Evolutionary conservation across 2,797 vertebrate genomes (phyloP).

Genomic region (Chaetophractus vellerosus): DNA sequence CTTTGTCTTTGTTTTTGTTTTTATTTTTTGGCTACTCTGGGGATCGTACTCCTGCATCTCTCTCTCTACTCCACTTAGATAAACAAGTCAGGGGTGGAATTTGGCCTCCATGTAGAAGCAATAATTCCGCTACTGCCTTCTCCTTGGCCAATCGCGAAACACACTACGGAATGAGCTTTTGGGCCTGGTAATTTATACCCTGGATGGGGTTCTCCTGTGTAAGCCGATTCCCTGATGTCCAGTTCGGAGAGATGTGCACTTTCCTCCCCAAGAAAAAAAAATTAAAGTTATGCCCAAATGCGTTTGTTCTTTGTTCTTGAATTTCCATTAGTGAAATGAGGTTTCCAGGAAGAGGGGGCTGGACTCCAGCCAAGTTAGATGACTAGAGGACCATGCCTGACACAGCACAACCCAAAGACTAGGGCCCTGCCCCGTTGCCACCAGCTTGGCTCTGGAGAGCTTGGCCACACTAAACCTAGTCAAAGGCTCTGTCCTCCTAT

Average conservation of each 20-base stretch:
- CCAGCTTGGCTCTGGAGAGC: neutral
- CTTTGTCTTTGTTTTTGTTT: neutral
- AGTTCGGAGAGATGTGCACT: neutral
- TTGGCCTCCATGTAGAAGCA: neutral
- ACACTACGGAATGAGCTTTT: neutral
- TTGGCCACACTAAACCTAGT: neutral
- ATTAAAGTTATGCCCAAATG: conserved; percentile 8
- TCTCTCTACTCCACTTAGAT: neutral
- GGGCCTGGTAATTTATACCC: neutral
- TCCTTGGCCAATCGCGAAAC: neutral
- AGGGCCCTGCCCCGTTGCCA: neutral
- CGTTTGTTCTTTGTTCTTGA: neutral
- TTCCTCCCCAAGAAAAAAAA: conserved; percentile 27
- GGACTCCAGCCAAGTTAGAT: neutral
- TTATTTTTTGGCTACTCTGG: neutral
- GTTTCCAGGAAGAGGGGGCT: neutral
- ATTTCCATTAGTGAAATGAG: neutral
- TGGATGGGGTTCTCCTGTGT: neutral
- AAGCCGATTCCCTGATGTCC: neutral
- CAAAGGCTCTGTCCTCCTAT: neutral
- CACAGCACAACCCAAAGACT: no score
- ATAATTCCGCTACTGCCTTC: neutral
- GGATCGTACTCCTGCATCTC: neutral
- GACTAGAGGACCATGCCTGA: neutral
- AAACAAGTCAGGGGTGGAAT: neutral